Conservation (phyloP, 35 echinoderm and acorn worm species). For the Lytechinus variegatus region DNA sequence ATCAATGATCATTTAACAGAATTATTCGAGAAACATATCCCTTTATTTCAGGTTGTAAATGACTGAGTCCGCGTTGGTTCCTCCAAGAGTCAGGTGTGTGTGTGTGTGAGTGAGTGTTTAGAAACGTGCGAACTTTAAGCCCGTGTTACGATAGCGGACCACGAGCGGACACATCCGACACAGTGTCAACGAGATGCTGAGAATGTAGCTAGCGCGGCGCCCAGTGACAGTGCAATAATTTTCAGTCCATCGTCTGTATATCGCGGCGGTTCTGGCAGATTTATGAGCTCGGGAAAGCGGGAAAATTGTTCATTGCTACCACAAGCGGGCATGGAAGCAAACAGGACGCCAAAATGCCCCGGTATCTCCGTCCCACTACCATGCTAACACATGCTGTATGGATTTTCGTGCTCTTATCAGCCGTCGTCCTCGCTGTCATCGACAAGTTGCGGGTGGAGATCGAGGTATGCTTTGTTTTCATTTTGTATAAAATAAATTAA, state of each 20-base stretch:
- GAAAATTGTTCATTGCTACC: not conserved
- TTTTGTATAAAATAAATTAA: not conserved
- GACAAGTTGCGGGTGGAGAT: not conserved
- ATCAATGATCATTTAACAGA: not conserved
- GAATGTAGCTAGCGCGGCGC: not conserved
- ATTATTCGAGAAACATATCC: not conserved
- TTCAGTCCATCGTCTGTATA: not conserved
- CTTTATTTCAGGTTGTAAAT: not conserved
- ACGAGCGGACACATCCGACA: not conserved
- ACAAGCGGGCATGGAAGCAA: not conserved
- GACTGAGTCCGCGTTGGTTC: not conserved
- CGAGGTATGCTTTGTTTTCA: not conserved
- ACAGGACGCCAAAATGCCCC: not conserved
- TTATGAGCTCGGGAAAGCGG: not conserved
- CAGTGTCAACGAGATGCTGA: not conserved
- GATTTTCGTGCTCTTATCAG: not conserved
- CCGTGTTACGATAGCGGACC: not conserved
- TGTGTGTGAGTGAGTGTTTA: not conserved
- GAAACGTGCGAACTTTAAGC: not conserved
- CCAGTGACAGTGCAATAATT: not conserved
- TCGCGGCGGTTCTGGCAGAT: not conserved
- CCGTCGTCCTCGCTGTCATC: not conserved
- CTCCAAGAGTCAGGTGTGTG: not conserved
- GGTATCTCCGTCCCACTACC: not conserved
- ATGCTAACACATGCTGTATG: conserved; percentile 4